Base-by-base conservation (phyloP, 2,113 vertebrate species). In the Actenoides hombroni region DNA sequence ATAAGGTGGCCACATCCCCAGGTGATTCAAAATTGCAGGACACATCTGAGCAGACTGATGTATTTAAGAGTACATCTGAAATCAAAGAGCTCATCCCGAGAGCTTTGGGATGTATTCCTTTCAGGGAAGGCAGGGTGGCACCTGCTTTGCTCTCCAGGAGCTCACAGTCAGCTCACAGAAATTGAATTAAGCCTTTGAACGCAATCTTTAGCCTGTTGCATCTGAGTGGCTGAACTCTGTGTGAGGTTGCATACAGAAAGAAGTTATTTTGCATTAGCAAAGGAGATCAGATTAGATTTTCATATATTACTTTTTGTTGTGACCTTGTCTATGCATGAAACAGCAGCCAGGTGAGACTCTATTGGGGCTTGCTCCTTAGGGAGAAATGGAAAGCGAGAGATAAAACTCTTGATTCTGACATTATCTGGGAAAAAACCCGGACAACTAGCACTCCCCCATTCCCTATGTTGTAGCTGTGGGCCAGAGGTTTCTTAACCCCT, bases 151-250 rank as follows among this genome's bases (percentile, higher is more conserved):
- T 91, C 49, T 65, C 42, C 63, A 31, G 63, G 71, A 88, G 67
- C 65, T 93, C 88, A 87, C 74, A 86, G 67, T 60, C 94, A 94
- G 60, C 13, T 23, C 46, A 16, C 54, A 21, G 35, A 97, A 96
- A 97, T 65, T 82, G 91, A 97, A 97, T 97, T 96, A 94, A 95
- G 83, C 44, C 65, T 92, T 81, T 94, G 76, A 91, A 88, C 29
- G 29, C 56, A 70, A 91, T 96, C 42, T 92, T 96, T 71, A 88
- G 69, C 53, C 87, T 94, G 59, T 80, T 91, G 63, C 11, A 88
- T 61, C 88, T 56, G 40, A 97, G 91, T 77, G 40, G 82, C 51
- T 95, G 83, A 97, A 95, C 73, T 70, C 59, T 53, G 44, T 83
- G 31, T 60, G 71, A 95, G 87, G 83, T 94, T 95, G 91, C 31